Evolutionary conservation across 2,888 invertebrate species (phyloP).

Genomic region (Megamerina dolium): DNA sequence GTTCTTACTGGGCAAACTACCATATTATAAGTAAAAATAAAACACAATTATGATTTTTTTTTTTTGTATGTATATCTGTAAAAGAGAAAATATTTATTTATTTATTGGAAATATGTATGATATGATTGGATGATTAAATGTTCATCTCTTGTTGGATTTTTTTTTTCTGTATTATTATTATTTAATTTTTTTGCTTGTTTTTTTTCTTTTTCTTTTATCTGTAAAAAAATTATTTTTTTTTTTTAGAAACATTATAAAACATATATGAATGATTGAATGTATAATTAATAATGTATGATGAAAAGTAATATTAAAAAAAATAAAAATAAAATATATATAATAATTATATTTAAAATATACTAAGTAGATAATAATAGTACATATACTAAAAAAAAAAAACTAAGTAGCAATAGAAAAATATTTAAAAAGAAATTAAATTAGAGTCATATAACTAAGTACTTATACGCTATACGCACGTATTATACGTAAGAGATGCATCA

Average conservation of each 20-base stretch:
- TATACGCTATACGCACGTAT: too few species aligned
- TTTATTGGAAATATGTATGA: slow-evolving; percentile 19
- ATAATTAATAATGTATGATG: too few species aligned
- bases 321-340: slow-evolving; percentile 15
- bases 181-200: slow-evolving; percentile 9
- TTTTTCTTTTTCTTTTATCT: slow-evolving; percentile 2
- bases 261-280: slow-evolving; percentile 17
- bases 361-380: slow-evolving; percentile 11
- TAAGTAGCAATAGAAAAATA: slow-evolving; percentile 8
- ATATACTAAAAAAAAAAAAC: slow-evolving; percentile 13
- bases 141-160: slow-evolving; percentile 22
- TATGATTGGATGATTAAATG: too few species aligned
- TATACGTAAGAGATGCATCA: too few species aligned
- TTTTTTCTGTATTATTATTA: slow-evolving; percentile 17
- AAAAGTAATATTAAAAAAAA: slow-evolving; percentile 25
- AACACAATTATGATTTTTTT: slow-evolving; percentile 11
- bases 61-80: too few species aligned
- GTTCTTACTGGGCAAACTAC: too few species aligned
- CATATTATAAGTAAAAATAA: slow-evolving; percentile 12
- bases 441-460: too few species aligned
- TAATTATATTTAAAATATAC: slow-evolving; percentile 15
- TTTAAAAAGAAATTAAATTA: too few species aligned
- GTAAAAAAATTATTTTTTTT: slow-evolving; percentile 14
- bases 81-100: slow-evolving; percentile 21
- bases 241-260: slow-evolving; percentile 29